Percentiles rank a stretch among this genome's conserved stretches.
Conservation (phyloP, 2,113 vertebrate species). For the Phrynosoma platyrhinos region DNA sequence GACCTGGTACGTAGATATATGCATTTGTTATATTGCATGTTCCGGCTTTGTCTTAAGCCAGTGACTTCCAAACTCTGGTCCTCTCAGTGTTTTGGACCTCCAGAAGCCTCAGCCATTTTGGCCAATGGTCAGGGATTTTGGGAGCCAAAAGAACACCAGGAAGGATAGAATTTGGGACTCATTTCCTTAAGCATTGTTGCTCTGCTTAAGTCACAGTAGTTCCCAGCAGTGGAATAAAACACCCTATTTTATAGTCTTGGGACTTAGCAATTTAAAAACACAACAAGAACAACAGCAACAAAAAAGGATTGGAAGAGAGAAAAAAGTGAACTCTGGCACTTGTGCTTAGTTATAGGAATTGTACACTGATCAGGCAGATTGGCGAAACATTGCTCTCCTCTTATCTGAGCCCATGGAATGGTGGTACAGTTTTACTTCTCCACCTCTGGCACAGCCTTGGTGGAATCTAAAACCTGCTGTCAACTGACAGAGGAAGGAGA, state of each 20-base stretch:
- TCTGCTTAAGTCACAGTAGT: no score
- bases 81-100: neutral
- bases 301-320: neutral
- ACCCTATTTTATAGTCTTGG: no score
- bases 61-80: neutral
- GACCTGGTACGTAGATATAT: slow-evolving; percentile 75
- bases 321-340: neutral
- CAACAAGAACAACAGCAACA: neutral
- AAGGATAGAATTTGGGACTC: no score
- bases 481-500: no score
- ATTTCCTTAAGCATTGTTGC: no score
- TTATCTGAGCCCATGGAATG: neutral
- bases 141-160: no score
- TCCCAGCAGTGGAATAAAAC: neutral
- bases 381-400: neutral
- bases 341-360: neutral
- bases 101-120: no score
- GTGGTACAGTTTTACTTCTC: neutral
- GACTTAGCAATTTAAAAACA: neutral
- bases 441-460: no score
- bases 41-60: neutral
- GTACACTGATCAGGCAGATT: no score
- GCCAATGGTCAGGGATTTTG: no score
- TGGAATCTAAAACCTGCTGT: no score
- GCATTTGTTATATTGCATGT: neutral